These are phyloP conservation scores for Micronycteris hirsuta DNA, from an alignment of 2,113 vertebrate genomes.

Conservation along the genomic window DNA sequence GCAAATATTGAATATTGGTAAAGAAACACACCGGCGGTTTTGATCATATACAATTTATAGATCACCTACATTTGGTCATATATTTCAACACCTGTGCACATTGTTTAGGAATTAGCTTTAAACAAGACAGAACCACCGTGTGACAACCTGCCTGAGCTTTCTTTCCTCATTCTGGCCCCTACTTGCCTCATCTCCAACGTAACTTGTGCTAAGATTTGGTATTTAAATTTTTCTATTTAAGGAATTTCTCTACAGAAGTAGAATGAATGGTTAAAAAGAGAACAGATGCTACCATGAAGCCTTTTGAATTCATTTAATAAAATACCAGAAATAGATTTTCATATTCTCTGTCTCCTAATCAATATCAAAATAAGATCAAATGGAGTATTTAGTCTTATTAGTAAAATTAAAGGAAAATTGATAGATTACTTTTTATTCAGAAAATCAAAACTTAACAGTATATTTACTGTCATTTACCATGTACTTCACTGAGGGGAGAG, in stretches of 20 bases:
- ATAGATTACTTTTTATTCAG: not conserved
- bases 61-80: not conserved
- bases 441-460: not conserved
- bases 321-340: not conserved
- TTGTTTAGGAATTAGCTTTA: not conserved
- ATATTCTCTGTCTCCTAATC: not conserved
- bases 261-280: not conserved
- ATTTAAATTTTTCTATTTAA: not conserved
- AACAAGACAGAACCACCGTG: not conserved
- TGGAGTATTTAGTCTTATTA: not conserved
- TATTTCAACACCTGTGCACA: not conserved
- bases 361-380: not conserved
- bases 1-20: not conserved
- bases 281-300: not conserved
- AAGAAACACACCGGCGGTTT: not conserved
- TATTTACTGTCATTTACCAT: not conserved
- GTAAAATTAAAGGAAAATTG: not conserved
- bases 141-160: not conserved
- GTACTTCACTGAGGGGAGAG: not conserved
- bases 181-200: not conserved
- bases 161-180: not conserved
- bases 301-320: not conserved
- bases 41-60: not conserved
- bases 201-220: not conserved
- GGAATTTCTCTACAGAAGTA: not conserved